Evolutionary conservation across 2,888 invertebrate species (phyloP).

Genomic region (Argyresthia goedartella): DNA sequence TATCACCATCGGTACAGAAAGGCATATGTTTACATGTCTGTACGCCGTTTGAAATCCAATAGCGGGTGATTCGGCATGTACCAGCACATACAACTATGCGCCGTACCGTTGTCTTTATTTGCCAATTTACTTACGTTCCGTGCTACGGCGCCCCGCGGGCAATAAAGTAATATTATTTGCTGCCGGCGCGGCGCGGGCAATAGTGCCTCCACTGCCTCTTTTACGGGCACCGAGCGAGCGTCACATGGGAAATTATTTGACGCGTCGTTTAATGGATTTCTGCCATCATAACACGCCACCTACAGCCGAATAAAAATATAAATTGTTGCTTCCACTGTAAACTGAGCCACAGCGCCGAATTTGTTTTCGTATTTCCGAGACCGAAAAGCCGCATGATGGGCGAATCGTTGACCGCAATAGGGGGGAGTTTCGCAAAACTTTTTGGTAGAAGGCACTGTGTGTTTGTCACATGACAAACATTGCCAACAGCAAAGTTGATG

Average conservation of each 20-base stretch:
- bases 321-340: constrained; percentile 3
- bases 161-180: constrained; percentile 69
- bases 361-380: background rate
- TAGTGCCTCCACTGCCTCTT: constrained; percentile 29
- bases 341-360: background rate
- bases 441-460: too few species aligned
- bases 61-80: constrained; percentile 4
- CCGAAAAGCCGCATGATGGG: background rate
- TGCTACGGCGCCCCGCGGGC: constrained; percentile 47
- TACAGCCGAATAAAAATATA: constrained; percentile 46
- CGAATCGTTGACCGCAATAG: too few species aligned
- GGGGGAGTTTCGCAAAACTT: too few species aligned
- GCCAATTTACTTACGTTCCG: constrained; percentile 64
- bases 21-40: background rate
- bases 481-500: too few species aligned
- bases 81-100: constrained; percentile 11
- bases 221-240: constrained; percentile 56
- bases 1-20: background rate
- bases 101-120: constrained; percentile 58
- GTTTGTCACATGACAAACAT: too few species aligned
- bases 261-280: constrained; percentile 70
- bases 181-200: constrained; percentile 54
- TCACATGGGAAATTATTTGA: constrained; percentile 72
- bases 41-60: background rate
- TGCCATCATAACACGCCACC: constrained; percentile 69